A percentile compares a stretch with the other conserved stretches of the same genome.
phyloP scores from a whole-genome alignment of 2,113 vertebrate species.

The Sceloporus undulatus region DNA sequence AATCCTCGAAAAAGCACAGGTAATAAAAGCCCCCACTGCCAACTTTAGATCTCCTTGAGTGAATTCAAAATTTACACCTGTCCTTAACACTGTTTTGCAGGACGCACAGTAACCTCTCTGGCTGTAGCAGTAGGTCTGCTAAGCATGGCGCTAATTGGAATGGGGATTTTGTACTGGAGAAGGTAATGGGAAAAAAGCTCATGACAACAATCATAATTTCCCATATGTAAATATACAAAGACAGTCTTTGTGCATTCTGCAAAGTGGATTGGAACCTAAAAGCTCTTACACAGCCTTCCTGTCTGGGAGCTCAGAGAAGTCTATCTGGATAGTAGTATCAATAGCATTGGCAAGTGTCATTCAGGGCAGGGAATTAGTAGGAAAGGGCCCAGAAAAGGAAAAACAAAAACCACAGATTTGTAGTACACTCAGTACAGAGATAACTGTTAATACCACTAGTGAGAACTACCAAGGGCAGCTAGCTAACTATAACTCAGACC shows the following conservation, averaged over 20 bases:
- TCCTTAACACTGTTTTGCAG: constrained; percentile 8
- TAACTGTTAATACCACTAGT: too few species aligned
- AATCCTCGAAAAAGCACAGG: constrained; percentile 12
- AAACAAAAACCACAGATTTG: too few species aligned
- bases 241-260: too few species aligned
- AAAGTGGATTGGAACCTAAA: neutral
- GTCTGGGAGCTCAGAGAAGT: neutral
- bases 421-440: too few species aligned
- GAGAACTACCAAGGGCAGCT: neutral
- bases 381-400: neutral
- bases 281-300: too few species aligned
- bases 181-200: neutral
- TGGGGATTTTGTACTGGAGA: constrained; percentile 22
- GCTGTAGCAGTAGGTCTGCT: constrained; percentile 24
- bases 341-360: neutral
- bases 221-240: neutral
- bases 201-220: neutral
- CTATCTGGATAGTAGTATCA: neutral
- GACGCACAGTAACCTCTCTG: neutral
- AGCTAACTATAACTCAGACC: neutral
- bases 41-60: too few species aligned
- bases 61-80: neutral
- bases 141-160: neutral
- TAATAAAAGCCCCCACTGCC: neutral
- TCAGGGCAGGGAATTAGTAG: neutral